Evolutionary conservation across 2,888 invertebrate genomes (phyloP), one percentile per base, ranked within the genome.

Genomic region (Nipponacmea schrenckii): DNA sequence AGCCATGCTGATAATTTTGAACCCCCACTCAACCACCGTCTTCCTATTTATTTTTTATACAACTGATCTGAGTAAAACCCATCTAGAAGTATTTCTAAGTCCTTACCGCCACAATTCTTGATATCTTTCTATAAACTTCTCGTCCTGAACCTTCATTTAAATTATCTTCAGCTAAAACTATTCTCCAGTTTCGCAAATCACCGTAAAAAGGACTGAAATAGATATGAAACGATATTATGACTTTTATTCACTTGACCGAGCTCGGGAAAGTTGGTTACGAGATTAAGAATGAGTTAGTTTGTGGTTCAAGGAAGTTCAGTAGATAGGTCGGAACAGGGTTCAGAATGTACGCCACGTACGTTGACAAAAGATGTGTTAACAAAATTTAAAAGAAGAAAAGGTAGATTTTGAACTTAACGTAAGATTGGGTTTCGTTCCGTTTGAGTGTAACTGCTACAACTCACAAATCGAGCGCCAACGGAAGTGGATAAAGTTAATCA

Each of bases 71-170:
- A n/a, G n/a, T n/a, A n/a, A n/a, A n/a, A n/a, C n/a, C 10, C 10
- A 10, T 39, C 39, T 39, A 10, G 8, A 39, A 10, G 8, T 39
- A 39, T 39, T 7, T 39, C 1, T 39, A 31, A 39, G 39, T 39
- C 75, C 80, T 76, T 74, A 80, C 80, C 63, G 77, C 77, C 64
- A 80, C 67, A n/a, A 80, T 77, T 45, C 77, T 69, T 17, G 69
- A 68, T 26, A 80, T 71, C n/a, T 74, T 63, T 27, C 80, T 66
- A 72, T 77, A 79, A 46, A 79, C 72, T 62, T 80, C 80, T 7
- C 70, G 67, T 0, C 80, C 80, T 8, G 77, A 75, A 12, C 74
- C 75, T 7, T 46, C 45, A 5, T 79, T 75, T 44, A 80, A 73
- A 66, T 79, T 72, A 27, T 79, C 77, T 62, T 79, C 80, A 0